A percentile compares a stretch with the other conserved stretches of the same genome.
phyloP scores from a whole-genome alignment of 2,888 invertebrate genomes.

The Aphodius sticticus region DNA sequence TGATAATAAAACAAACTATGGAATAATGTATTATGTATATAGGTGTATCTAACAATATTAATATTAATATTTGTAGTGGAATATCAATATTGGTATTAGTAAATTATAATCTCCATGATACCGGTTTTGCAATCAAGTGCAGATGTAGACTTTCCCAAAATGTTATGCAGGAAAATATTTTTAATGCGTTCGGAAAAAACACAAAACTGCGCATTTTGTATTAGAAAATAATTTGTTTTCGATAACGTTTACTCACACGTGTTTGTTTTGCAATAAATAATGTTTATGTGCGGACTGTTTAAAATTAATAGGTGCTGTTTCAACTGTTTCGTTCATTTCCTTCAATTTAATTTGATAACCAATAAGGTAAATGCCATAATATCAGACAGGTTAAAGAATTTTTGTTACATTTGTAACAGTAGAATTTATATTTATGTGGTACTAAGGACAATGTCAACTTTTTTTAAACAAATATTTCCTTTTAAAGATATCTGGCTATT shows the following conservation, averaged over 20 bases:
- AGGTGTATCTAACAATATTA: not conserved
- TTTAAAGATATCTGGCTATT: no score
- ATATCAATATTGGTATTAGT: not conserved
- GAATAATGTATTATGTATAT: not conserved
- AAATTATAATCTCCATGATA: not conserved
- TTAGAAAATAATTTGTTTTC: not conserved
- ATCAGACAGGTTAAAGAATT: no score
- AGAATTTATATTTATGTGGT: no score
- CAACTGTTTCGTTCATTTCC: no score
- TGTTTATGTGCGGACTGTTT: not conserved
- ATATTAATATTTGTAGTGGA: not conserved
- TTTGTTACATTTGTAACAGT: no score
- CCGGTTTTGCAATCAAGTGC: not conserved
- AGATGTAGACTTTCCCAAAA: not conserved
- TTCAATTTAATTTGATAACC: no score
- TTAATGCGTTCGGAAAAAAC: not conserved
- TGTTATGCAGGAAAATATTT: not conserved
- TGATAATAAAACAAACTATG: not conserved
- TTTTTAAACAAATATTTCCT: no score
- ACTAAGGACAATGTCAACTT: no score
- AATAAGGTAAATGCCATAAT: no score
- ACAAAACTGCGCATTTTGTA: not conserved
- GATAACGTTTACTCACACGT: no score
- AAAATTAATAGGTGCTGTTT: no score
- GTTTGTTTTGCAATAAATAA: not conserved